A percentile compares a stretch with the other conserved stretches of the same genome.
Evolutionary conservation across 64 coral and sea anemone species (phyloP).

Genomic region (Pocillopora verrucosa): DNA sequence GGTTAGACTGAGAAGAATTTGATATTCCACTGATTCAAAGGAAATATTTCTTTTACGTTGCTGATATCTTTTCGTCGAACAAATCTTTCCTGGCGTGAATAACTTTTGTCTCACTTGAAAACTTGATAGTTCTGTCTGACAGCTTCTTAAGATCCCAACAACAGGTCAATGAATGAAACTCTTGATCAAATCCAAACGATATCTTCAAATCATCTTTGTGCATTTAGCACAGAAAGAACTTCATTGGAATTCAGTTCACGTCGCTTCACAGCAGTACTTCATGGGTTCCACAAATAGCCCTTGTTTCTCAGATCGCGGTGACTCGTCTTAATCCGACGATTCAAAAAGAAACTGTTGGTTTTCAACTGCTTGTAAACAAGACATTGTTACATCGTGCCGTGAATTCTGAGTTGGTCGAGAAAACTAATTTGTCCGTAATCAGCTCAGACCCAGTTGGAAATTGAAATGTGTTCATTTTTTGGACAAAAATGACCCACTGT

Average conservation of each 20-base stretch:
- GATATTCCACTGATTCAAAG: too few species aligned
- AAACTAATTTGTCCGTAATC: conserved; percentile 50
- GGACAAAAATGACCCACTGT: conserved; percentile 35
- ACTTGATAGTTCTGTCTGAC: too few species aligned
- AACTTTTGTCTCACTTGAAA: too few species aligned
- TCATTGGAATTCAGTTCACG: conserved; percentile 37
- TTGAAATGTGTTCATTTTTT: conserved; percentile 53
- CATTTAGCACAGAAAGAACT: not conserved
- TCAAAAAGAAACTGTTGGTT: conserved; percentile 20
- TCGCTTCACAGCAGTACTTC: conserved; percentile 32
- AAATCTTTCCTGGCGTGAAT: too few species aligned
- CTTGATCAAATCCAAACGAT: not conserved
- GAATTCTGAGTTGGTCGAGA: conserved; percentile 2
- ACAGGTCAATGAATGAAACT: not conserved
- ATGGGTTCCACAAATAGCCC: not conserved
- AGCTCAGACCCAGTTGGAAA: conserved; percentile 48
- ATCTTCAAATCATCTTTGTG: not conserved
- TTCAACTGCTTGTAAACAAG: not conserved
- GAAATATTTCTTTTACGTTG: too few species aligned
- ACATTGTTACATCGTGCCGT: not conserved
- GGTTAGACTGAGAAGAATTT: too few species aligned
- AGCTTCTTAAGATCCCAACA: not conserved
- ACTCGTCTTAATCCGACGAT: not conserved
- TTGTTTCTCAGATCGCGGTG: not conserved
- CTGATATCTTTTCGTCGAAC: too few species aligned